Evolutionary conservation across 2,797 vertebrate species (phyloP).

Genomic region (Syngnathus rostellatus): DNA sequence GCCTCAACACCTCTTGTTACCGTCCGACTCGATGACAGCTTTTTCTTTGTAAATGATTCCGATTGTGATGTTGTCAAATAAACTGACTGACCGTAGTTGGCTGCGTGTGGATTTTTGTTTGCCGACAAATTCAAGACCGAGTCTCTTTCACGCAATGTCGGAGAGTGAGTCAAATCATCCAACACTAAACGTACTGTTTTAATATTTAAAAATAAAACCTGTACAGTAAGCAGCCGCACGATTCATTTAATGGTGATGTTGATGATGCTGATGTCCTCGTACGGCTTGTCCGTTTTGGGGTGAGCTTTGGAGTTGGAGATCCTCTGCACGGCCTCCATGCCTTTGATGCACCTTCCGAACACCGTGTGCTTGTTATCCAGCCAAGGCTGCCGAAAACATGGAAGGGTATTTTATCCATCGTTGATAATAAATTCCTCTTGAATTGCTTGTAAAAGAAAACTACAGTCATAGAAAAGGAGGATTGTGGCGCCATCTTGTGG

Average conservation of each 20-base stretch:
- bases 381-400: constrained; percentile 76
- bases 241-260: constrained; percentile 93
- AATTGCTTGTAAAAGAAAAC: too few relatives aligned
- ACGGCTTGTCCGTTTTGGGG: constrained; percentile 97
- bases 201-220: constrained; percentile 38
- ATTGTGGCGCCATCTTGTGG: not conserved
- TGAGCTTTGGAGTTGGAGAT: constrained; percentile 96
- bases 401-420: not conserved
- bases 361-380: constrained; percentile 98
- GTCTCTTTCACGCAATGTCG: not conserved
- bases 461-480: too few relatives aligned
- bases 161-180: not conserved
- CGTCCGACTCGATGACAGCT: constrained; percentile 53
- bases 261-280: constrained; percentile 97
- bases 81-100: constrained; percentile 33
- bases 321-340: constrained; percentile 98
- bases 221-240: constrained; percentile 19
- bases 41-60: constrained; percentile 66
- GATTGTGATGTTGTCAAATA: constrained; percentile 68
- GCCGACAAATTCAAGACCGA: not conserved
- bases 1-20: constrained; percentile 50
- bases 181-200: constrained; percentile 29
- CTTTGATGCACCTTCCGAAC: constrained; percentile 90
- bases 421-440: too few relatives aligned
- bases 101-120: not conserved